A percentile compares a stretch with the other conserved stretches of the same genome.
These are phyloP conservation scores for Syrmaticus mikado DNA, from an alignment of 2,113 vertebrate genomes.

Conservation along the genomic window DNA sequence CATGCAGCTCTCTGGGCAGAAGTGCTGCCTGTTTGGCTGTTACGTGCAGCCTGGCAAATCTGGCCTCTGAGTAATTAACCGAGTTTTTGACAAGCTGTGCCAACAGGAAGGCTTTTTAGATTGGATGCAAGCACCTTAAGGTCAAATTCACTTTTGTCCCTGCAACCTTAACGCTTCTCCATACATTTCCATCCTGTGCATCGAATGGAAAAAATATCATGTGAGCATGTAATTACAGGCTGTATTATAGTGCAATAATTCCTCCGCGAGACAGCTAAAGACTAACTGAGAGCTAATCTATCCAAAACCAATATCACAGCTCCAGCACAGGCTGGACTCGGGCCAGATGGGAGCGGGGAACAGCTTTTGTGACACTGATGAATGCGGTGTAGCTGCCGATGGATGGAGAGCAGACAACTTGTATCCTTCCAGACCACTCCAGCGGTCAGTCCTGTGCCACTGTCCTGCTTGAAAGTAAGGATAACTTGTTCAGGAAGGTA, in stretches of 20 bases:
- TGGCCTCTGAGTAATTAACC: rapidly evolving
- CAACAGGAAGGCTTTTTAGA: neutral
- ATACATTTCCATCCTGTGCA: neutral
- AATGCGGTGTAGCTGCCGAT: neutral
- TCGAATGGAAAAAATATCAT: neutral
- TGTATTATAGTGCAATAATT: conserved; percentile 34
- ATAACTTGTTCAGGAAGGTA: neutral
- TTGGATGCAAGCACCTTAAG: neutral
- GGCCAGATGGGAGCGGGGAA: neutral
- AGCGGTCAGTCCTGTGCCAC: neutral
- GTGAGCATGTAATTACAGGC: conserved; percentile 46
- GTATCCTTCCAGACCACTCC: neutral
- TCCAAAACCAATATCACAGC: conserved; percentile 40
- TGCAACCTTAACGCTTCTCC: neutral
- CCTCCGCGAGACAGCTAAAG: conserved; percentile 16
- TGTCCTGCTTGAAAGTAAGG: neutral
- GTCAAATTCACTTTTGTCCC: neutral
- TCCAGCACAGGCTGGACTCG: neutral
- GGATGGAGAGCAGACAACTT: neutral
- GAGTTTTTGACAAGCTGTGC: neutral
- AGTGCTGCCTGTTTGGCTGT: neutral
- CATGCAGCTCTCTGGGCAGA: neutral
- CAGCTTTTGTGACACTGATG: neutral
- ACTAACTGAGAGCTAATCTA: conserved; percentile 35
- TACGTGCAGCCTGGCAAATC: neutral